Conservation (phyloP, 2,113 vertebrate species). For the Falcunculus frontatus region DNA sequence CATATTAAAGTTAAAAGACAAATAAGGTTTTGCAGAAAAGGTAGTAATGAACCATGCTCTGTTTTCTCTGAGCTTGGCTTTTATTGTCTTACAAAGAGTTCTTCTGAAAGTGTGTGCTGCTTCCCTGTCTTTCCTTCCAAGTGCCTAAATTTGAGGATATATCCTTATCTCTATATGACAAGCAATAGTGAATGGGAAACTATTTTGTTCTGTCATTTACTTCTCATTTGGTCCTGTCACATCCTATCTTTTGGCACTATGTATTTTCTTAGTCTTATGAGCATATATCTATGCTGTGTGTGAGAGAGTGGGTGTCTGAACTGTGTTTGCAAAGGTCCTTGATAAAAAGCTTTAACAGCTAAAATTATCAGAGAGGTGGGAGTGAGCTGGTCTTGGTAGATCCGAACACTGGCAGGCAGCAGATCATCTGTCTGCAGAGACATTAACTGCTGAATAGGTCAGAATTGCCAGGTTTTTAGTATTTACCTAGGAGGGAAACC, state of each 20-base stretch:
- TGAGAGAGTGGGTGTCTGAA: constrained; percentile 19
- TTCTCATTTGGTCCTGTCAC: constrained; percentile 4
- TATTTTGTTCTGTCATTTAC: constrained; percentile 12
- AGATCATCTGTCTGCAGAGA: neutral
- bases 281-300: neutral
- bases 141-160: neutral
- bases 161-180: neutral
- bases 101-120: neutral
- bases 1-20: neutral
- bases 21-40: neutral
- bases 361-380: neutral
- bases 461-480: neutral
- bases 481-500: neutral
- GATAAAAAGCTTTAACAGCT: constrained; percentile 23
- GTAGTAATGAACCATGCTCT: neutral
- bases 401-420: neutral
- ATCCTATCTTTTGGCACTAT: constrained; percentile 23
- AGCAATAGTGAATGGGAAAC: neutral
- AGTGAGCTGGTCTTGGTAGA: neutral
- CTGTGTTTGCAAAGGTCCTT: constrained; percentile 34
- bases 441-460: neutral
- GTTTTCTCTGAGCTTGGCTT: neutral
- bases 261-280: constrained; percentile 31
- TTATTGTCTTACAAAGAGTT: neutral
- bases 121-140: neutral